These are phyloP conservation scores for Dipus sagitta DNA, from an alignment of 2,797 vertebrate genomes.

Conservation along the genomic window DNA sequence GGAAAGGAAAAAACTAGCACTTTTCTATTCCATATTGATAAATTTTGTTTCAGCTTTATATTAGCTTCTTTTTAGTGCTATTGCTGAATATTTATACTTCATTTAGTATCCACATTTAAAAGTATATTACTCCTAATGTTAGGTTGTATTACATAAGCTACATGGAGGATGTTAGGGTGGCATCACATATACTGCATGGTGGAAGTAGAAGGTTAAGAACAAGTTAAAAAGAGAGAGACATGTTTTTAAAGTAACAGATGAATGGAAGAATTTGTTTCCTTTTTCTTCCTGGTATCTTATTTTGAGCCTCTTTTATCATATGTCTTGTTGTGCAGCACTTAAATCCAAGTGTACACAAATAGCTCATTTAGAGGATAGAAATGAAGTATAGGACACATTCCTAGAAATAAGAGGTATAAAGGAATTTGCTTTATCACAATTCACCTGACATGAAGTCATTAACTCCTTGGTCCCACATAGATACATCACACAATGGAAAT, in stretches of 20 bases:
- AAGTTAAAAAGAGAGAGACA: slow-evolving; percentile 2
- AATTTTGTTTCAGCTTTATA: slow-evolving; percentile 5
- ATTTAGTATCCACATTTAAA: neutral
- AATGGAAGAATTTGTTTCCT: neutral
- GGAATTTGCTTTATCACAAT: slow-evolving; percentile 8
- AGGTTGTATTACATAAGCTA: neutral
- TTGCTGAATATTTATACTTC: neutral
- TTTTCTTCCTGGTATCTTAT: slow-evolving; percentile 3
- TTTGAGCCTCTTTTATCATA: neutral
- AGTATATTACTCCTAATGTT: neutral
- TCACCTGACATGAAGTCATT: neutral
- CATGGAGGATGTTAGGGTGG: neutral
- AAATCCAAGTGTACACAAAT: neutral
- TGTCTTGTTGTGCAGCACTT: neutral
- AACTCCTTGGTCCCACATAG: neutral
- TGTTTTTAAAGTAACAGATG: slow-evolving; percentile 33
- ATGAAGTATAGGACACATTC: neutral
- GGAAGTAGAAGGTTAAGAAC: neutral
- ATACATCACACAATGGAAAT: neutral
- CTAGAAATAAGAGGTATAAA: neutral
- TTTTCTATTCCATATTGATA: neutral
- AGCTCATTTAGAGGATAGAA: neutral
- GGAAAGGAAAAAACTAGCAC: neutral
- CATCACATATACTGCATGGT: neutral
- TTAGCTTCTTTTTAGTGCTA: slow-evolving; percentile 8